Base-by-base conservation (phyloP, 2,113 vertebrate species). In the Hydropotes inermis region DNA sequence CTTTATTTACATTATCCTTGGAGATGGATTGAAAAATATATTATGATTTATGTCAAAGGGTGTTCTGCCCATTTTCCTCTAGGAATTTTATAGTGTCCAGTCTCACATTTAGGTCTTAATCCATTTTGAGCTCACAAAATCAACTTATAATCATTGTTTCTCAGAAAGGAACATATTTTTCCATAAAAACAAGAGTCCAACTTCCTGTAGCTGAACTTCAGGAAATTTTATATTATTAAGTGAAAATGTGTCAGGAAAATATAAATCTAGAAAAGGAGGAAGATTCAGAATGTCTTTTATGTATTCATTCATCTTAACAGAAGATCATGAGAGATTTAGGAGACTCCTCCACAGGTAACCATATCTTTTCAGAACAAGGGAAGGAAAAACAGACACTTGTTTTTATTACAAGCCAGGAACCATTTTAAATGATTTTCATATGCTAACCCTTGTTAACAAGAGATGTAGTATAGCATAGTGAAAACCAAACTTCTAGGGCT, bases 161-260 rank as follows among this genome's bases (percentile, higher is more conserved):
- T 70, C 25, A 94, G 84, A 94, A 95, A 36, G 33, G 58, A 15
- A 4, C 9, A 21, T 60, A 23, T 3, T 78, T 96, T 93, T 95
- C 79, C 28, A 16, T 61, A 45, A 61, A 88, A n/a, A 23, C 89
- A 61, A 57, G 27, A 87, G 50, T 23, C 23, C 90, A 19, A 61
- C 23, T 95, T 74, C 3, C 36, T 96, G 0, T 57, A 84, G 23
- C 47, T 97, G 39, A 94, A 54, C 30, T 3, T 86, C 0, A 21
- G 58, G 64, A 82, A 92, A 90, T 88, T 67, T 96, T 92, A 57
- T 96, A 27, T 85, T 5, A 89, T 47, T 85, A 70, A 64, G 28
- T 93, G 78, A 92, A 97, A 91, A 74, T 94, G 11, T 94, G 5
- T 50, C 57, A 45, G 74, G 85, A 95, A 90, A 92, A 54, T 85